Evolutionary conservation across 2,113 vertebrate species (phyloP), one percentile per base, ranked within the genome.

Genomic region (Apus apus): DNA sequence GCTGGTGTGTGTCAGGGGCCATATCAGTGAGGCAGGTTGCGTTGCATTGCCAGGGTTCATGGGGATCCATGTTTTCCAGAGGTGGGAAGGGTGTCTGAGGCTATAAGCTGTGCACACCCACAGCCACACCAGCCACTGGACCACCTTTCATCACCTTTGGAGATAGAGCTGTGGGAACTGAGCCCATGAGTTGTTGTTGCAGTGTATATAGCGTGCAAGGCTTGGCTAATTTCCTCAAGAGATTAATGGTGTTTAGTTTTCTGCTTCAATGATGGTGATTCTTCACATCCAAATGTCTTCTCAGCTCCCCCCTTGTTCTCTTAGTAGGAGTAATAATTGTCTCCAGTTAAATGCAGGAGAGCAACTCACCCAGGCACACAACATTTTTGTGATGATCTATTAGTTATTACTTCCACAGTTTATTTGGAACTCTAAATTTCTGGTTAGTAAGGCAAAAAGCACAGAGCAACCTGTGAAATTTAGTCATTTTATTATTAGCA

Each of bases 31-130:
- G 32, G 56, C 6, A 11, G 22, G 40, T 29, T 26, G 57, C 4
- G 0, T 43, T 12, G 23, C 20, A 2, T 2, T 1, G 1, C 9
- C 15, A 58, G 13, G 32, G 77, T 57, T 32, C 6, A 4, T 0
- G 48, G 51, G 14, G 40, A 20, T 4, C 8, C 3, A 1, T 6
- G 56, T 38, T 45, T 64, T 27, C 30, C 17, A 3, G 11, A 3
- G 51, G 45, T 2, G 10, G 27, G 6, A 15, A 26, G 25, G 58
- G 23, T 17, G 9, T 9, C 27, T 12, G 65, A 25, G 45, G 73
- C 25, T 11, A 2, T 14, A 3, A 8, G 61, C 6, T 9, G 43
- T 7, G 29, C 43, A 2, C 10, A 1, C 21, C 26, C 50, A 1
- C 4, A 0, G 7, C 18, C 7, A 1, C 5, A 54, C 4, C 36